A percentile compares a stretch with the other conserved stretches of the same genome.
These are phyloP conservation scores for human DNA, from an alignment of 2,113 vertebrate species.

Conservation along the genomic window GRCh38 chr1:166120501-166121000, in stretches of 20 bases:
- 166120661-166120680: neutral
- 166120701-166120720: neutral
- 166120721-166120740: neutral
- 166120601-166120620: neutral
- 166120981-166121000: neutral
- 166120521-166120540: neutral
- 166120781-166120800: fast-evolving
- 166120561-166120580: neutral
- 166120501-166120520: neutral
- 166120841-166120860: fast-evolving
- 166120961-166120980: too few relatives aligned
- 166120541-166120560: neutral
- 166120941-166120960: neutral
- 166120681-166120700: neutral
- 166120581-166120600: neutral
- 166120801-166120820: neutral
- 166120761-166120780: neutral
- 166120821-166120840: neutral
- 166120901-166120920: neutral
- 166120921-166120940: neutral
- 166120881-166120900: neutral
- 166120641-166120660: neutral
- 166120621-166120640: neutral
- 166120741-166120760: neutral
- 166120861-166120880: neutral